Conservation (phyloP, 2,888 invertebrate genomes). For the Phalera bucephala region DNA sequence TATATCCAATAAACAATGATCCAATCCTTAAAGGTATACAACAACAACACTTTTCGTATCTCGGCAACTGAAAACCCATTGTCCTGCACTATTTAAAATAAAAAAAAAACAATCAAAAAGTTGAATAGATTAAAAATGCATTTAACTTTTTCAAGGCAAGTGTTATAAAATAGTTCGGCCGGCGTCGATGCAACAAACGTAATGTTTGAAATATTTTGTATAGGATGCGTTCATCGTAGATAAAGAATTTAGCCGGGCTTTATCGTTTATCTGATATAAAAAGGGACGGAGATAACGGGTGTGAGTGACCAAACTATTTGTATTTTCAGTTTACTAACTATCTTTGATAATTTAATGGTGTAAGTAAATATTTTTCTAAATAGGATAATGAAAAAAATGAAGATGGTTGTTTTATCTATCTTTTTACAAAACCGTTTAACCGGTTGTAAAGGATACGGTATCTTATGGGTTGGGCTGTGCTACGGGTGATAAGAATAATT, state of each 20-base stretch:
- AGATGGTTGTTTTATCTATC: too few relatives aligned
- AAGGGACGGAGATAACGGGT: conserved; percentile 26
- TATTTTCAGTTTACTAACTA: conserved; percentile 7
- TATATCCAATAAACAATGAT: conserved; percentile 64
- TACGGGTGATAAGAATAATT: too few relatives aligned
- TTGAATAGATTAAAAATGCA: not conserved
- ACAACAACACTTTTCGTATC: conserved; percentile 56
- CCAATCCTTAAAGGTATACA: conserved; percentile 60
- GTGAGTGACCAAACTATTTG: conserved; percentile 19
- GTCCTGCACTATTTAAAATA: conserved; percentile 3
- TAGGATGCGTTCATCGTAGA: conserved; percentile 14
- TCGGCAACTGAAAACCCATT: conserved; percentile 46
- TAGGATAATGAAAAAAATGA: too few relatives aligned
- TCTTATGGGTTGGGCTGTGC: too few relatives aligned
- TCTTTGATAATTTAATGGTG: too few relatives aligned
- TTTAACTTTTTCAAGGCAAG: not conserved
- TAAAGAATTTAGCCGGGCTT: conserved; percentile 12
- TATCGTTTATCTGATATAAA: conserved; percentile 40
- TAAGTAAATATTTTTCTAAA: too few relatives aligned
- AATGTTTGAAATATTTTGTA: conserved; percentile 6
- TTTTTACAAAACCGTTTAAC: too few relatives aligned
- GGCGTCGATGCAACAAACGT: not conserved
- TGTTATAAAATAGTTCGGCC: not conserved
- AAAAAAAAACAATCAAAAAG: not conserved
- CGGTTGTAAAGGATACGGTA: too few relatives aligned